phyloP scores from a whole-genome alignment of 2,113 vertebrate species.

The Pelodiscus sinensis region DNA sequence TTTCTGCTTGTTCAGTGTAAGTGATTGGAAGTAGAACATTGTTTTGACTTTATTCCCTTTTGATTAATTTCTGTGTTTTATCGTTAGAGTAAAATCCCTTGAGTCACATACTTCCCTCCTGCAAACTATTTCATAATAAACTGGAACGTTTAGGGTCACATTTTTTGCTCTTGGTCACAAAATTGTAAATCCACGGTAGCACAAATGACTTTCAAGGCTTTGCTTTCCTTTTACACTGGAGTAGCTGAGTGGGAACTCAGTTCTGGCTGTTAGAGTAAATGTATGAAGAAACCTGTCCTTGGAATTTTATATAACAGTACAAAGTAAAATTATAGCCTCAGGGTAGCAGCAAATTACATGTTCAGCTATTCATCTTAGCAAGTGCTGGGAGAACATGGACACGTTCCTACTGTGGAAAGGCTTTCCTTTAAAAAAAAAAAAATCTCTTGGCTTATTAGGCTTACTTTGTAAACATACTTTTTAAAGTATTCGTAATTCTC shows the following conservation, averaged over 20 bases:
- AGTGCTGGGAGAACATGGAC: neutral
- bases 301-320: conserved; percentile 40
- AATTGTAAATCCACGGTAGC: conserved; percentile 66
- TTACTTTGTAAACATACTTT: neutral
- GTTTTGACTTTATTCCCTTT: conserved; percentile 60
- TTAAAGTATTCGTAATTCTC: conserved; percentile 20
- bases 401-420: neutral
- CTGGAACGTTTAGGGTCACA: conserved; percentile 59
- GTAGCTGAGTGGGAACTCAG: neutral
- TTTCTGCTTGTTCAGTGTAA: conserved; percentile 38
- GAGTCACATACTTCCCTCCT: conserved; percentile 45
- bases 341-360: conserved; percentile 43
- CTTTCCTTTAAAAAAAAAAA: conserved; percentile 9
- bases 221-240: conserved; percentile 62
- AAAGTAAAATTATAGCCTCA: conserved; percentile 18
- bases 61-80: conserved; percentile 64
- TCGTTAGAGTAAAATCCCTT: conserved; percentile 34
- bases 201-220: conserved; percentile 56
- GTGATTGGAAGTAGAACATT: conserved; percentile 53
- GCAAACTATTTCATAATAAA: conserved; percentile 4
- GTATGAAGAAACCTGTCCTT: conserved; percentile 51
- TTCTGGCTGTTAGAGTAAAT: conserved; percentile 36
- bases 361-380: conserved; percentile 25
- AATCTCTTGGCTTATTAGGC: neutral
- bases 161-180: conserved; percentile 53